Evolutionary conservation across 2,113 vertebrate genomes (phyloP).

Genomic region (Cyanoderma ruficeps): DNA sequence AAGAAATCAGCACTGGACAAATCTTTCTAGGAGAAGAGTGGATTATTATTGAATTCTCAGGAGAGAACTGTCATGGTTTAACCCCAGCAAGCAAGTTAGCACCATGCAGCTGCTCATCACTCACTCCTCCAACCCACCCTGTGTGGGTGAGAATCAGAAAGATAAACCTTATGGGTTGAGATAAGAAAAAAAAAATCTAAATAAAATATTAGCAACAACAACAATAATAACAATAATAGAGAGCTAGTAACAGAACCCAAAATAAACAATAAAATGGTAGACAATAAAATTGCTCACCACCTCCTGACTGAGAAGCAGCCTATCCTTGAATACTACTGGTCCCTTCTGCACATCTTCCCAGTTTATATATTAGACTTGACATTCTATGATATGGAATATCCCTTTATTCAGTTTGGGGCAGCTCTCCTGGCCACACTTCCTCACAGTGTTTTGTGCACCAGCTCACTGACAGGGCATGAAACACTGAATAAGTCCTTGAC

Average conservation of each 20-base stretch:
- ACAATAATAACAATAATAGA: neutral
- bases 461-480: neutral
- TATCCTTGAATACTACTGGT: fast-evolving
- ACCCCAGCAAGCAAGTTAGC: neutral
- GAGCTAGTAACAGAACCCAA: neutral
- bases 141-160: fast-evolving
- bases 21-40: neutral
- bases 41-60: neutral
- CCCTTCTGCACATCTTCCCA: neutral
- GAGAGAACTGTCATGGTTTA: neutral
- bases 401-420: neutral
- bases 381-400: neutral
- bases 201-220: neutral
- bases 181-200: neutral
- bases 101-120: neutral
- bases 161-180: neutral
- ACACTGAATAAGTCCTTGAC: neutral
- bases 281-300: neutral
- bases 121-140: neutral
- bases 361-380: neutral
- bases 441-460: neutral
- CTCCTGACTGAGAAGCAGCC: neutral
- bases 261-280: neutral
- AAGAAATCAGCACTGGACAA: neutral
- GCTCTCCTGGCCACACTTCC: neutral